Percentiles rank a stretch among this genome's conserved stretches.
Conservation (phyloP, 2,797 vertebrate genomes). For the Platyrinchus mystaceus region DNA sequence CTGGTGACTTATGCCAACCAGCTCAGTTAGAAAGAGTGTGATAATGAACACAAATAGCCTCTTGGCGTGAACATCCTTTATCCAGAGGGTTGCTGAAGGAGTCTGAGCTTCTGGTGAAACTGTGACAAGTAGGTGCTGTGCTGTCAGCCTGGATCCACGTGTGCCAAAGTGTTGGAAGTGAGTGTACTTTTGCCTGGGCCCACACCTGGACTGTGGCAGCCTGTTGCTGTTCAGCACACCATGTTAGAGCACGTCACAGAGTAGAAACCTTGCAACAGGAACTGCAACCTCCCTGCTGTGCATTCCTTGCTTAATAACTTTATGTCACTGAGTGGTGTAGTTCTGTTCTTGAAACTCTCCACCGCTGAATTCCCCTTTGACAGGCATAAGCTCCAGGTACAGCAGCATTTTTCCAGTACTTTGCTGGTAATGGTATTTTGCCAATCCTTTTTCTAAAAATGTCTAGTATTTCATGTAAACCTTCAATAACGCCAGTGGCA, state of each 20-base stretch:
- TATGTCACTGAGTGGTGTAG: not conserved
- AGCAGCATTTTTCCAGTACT: not conserved
- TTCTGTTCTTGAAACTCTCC: not conserved
- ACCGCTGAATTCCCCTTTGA: not conserved
- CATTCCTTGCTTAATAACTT: not conserved
- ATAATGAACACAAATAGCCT: not conserved
- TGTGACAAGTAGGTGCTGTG: not conserved
- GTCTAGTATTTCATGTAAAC: not conserved
- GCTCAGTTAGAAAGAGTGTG: not conserved
- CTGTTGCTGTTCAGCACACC: not conserved
- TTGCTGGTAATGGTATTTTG: not conserved
- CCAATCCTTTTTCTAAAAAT: not conserved
- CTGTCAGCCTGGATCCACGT: not conserved
- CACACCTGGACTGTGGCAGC: too few relatives aligned
- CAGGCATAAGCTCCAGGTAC: not conserved
- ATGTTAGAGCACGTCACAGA: not conserved
- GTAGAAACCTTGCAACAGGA: not conserved
- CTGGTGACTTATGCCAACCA: not conserved
- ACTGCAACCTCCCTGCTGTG: not conserved
- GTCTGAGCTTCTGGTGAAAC: not conserved
- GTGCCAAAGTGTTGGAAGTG: rapidly evolving
- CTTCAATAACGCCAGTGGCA: not conserved
- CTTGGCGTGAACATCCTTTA: not conserved
- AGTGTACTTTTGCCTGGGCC: not conserved
- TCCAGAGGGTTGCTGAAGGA: not conserved